These are phyloP conservation scores for Merodon equestris DNA, from an alignment of 2,888 invertebrate species.

Conservation along the genomic window DNA sequence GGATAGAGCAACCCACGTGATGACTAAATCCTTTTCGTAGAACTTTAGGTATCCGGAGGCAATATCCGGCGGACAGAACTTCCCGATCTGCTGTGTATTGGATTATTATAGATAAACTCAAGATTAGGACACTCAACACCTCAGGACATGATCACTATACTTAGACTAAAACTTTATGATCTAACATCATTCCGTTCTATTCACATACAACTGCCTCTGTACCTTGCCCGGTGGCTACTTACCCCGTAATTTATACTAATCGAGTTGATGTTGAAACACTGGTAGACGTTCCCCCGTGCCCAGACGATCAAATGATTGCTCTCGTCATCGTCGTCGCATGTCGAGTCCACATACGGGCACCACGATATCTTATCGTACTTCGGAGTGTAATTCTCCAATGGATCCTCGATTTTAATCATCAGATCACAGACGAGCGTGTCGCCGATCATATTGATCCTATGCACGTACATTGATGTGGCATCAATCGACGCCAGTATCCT, in stretches of 20 bases:
- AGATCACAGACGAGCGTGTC: conserved; percentile 81
- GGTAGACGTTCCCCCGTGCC: conserved; percentile 85
- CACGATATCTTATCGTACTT: conserved; percentile 89
- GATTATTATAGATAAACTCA: background rate
- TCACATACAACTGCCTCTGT: no score
- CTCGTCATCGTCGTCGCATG: conserved; percentile 82
- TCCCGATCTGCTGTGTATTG: conserved; percentile 72
- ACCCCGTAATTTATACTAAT: conserved; percentile 76
- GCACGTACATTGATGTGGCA: conserved; percentile 90
- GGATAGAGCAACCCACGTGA: conserved; percentile 93
- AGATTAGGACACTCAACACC: background rate
- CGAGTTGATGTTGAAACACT: conserved; percentile 76
- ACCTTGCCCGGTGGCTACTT: no score
- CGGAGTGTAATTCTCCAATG: conserved; percentile 77
- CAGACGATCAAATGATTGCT: conserved; percentile 89
- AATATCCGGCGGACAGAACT: conserved; percentile 73
- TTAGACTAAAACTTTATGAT: background rate
- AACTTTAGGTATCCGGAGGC: conserved; percentile 76
- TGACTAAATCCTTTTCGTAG: conserved; percentile 81
- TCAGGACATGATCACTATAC: background rate
- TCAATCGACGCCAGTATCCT: conserved; percentile 93
- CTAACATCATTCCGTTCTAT: no score
- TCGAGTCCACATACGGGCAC: conserved; percentile 87
- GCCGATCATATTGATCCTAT: conserved; percentile 85
- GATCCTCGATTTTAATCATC: conserved; percentile 78